A percentile compares a stretch with the other conserved stretches of the same genome.
These are phyloP conservation scores for Tethea ocularis DNA, from an alignment of 2,888 invertebrate genomes.

Conservation along the genomic window DNA sequence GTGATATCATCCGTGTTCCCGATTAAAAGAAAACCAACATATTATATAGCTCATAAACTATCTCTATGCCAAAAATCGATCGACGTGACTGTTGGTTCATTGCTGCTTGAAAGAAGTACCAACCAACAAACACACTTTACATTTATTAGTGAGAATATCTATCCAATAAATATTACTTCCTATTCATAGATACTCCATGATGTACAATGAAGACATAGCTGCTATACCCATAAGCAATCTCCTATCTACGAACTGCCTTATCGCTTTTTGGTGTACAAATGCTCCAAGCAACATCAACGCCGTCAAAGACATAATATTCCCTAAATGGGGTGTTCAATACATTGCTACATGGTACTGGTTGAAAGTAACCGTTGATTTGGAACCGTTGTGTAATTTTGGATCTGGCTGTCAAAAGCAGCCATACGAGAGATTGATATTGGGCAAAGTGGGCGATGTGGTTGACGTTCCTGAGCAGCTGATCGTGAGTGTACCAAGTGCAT, in stretches of 20 bases:
- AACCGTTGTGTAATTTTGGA: slow-evolving; percentile 87
- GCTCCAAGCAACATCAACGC: slow-evolving; percentile 87
- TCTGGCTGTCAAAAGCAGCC: slow-evolving; percentile 91
- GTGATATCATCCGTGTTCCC: no score
- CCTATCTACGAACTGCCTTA: slow-evolving; percentile 85
- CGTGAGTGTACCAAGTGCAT: slow-evolving; percentile 93
- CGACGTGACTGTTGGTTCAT: no score
- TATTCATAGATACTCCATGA: slow-evolving; percentile 88
- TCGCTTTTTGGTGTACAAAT: slow-evolving; percentile 97
- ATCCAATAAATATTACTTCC: slow-evolving; percentile 9
- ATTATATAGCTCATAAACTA: no score
- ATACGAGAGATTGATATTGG: slow-evolving; percentile 89
- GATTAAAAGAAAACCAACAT: no score
- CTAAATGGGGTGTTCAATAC: slow-evolving; percentile 89
- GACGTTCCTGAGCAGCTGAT: slow-evolving; percentile 83
- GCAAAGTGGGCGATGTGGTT: slow-evolving; percentile 58
- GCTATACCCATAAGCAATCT: slow-evolving; percentile 88
- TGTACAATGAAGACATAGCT: slow-evolving; percentile 89
- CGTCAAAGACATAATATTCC: slow-evolving; percentile 89
- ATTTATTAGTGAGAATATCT: no score
- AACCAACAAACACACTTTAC: no score
- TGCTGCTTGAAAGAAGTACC: no score
- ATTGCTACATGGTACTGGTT: slow-evolving; percentile 94
- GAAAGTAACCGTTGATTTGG: slow-evolving; percentile 89
- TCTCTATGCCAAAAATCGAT: no score